These are phyloP conservation scores for Tetranychus piercei DNA, from an alignment of 2,888 invertebrate species.

Conservation along the genomic window DNA sequence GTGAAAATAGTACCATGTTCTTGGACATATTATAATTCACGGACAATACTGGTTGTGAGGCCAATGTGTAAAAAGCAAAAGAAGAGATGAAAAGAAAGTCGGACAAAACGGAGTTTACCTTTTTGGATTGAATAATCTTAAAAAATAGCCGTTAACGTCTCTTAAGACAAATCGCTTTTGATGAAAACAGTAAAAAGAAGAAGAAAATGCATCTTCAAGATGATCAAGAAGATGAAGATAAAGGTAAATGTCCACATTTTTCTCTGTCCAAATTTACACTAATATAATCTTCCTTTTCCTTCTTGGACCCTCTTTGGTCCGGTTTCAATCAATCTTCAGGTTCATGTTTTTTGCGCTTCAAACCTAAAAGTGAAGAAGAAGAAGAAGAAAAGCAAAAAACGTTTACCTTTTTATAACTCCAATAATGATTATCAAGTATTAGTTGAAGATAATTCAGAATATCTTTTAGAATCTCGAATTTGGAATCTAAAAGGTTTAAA, in stretches of 20 bases:
- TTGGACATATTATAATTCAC: no score
- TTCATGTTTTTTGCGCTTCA: no score
- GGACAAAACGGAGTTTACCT: not conserved
- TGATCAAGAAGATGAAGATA: not conserved
- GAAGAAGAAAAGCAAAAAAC: no score
- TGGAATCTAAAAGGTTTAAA: no score
- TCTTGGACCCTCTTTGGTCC: not conserved
- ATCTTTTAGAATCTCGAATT: no score
- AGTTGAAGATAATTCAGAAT: no score
- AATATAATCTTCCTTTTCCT: not conserved
- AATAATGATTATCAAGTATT: no score
- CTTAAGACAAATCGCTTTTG: slow-evolving; percentile 1
- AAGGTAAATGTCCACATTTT: not conserved
- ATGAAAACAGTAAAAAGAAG: not conserved
- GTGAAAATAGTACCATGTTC: no score
- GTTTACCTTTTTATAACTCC: no score
- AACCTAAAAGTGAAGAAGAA: no score
- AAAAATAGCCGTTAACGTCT: not conserved
- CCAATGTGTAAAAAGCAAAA: not conserved
- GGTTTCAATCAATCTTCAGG: no score
- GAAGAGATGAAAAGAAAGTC: not conserved
- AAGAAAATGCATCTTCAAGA: not conserved
- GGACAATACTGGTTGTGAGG: no score
- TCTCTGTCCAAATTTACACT: not conserved
- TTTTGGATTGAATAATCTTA: not conserved